phyloP scores from a whole-genome alignment of 53 echinoderm and acorn worm species.

The Mesocentrotus franciscanus region DNA sequence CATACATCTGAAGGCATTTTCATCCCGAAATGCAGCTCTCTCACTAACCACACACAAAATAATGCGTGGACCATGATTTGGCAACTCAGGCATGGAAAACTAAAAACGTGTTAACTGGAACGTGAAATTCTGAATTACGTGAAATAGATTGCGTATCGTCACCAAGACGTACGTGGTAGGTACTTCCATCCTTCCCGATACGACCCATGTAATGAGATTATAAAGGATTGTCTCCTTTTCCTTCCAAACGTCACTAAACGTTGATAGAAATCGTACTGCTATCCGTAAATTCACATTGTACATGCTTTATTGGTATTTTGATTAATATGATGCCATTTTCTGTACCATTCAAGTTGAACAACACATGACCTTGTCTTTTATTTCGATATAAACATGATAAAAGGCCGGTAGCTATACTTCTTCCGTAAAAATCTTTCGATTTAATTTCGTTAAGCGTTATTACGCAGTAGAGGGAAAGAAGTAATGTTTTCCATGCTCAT shows the following conservation, averaged over 20 bases:
- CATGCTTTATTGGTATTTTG: not conserved
- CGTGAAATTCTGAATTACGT: constrained; percentile 47
- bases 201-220: not conserved
- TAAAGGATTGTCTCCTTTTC: not conserved
- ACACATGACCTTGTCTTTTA: not conserved
- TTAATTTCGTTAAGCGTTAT: not conserved
- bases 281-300: not conserved
- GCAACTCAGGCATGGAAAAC: constrained; percentile 1
- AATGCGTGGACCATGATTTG: constrained; percentile 25
- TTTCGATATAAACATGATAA: not conserved
- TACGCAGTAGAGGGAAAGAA: not conserved
- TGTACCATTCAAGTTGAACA: not conserved
- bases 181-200: not conserved
- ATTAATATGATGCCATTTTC: not conserved
- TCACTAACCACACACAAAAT: not conserved
- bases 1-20: not conserved
- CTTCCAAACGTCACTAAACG: not conserved
- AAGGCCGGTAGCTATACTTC: not conserved
- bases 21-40: not conserved
- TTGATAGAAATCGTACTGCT: not conserved
- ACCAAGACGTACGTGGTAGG: not conserved
- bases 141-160: constrained; percentile 1
- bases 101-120: constrained; percentile 28
- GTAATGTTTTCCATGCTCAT: not conserved
- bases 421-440: constrained; percentile 4